Conservation (phyloP, 2,113 vertebrate species). For the Arenaria interpres region DNA sequence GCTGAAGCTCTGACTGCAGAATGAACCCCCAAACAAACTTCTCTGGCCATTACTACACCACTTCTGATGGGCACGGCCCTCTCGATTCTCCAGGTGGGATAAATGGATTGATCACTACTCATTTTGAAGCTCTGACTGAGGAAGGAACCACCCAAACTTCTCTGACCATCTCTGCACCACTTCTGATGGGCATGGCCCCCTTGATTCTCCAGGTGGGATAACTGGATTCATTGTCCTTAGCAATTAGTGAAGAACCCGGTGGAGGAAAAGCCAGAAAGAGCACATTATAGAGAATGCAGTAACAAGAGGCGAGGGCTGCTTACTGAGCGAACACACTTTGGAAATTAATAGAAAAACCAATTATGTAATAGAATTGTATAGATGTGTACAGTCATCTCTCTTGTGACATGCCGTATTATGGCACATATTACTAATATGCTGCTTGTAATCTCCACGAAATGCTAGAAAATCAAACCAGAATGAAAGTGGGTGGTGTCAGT, state of each 20-base stretch:
- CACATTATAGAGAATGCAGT: accelerated
- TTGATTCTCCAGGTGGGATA: background rate
- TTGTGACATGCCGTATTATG: background rate
- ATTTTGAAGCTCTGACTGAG: background rate
- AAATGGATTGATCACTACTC: background rate
- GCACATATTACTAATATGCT: background rate
- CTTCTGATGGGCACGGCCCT: background rate
- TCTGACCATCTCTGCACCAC: accelerated
- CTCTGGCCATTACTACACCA: accelerated
- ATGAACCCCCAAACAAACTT: background rate
- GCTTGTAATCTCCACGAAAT: background rate
- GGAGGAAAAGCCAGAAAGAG: too few relatives aligned
- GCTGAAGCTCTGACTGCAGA: background rate
- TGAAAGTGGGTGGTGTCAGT: background rate
- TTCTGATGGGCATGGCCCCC: background rate
- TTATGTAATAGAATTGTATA: background rate
- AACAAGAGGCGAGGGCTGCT: background rate
- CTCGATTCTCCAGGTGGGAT: background rate
- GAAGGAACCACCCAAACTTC: background rate
- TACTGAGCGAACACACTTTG: background rate
- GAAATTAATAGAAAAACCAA: background rate
- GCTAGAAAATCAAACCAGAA: background rate
- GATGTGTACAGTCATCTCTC: background rate
- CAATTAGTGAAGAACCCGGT: accelerated
- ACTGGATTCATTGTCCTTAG: background rate